These are phyloP conservation scores for Sander vitreus DNA, from an alignment of 2,113 vertebrate species.

Conservation along the genomic window DNA sequence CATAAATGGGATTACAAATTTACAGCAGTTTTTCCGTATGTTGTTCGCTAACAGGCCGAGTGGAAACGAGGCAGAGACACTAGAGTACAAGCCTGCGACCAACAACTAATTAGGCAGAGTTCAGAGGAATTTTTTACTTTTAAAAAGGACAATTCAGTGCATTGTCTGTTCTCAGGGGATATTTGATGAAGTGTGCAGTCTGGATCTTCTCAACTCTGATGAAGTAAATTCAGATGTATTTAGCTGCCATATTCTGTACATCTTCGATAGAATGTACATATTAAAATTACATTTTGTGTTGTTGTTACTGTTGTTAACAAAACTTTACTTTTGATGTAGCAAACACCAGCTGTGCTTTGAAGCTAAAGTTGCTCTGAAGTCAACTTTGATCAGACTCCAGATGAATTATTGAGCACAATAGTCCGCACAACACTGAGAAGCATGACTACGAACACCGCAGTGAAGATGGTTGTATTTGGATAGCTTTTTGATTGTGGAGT, in stretches of 20 bases:
- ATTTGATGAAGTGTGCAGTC: background rate
- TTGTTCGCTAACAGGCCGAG: slow-evolving; percentile 52
- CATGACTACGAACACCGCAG: slow-evolving; percentile 17
- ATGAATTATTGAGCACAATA: slow-evolving; percentile 68
- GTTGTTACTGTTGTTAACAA: slow-evolving; percentile 6
- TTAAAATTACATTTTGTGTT: slow-evolving; percentile 7
- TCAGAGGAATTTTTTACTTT: slow-evolving; percentile 18
- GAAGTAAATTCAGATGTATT: background rate
- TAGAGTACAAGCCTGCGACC: background rate
- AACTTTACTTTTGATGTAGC: background rate
- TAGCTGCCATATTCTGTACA: background rate
- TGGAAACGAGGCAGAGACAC: slow-evolving; percentile 30
- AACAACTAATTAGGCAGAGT: slow-evolving; percentile 20
- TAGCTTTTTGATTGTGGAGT: background rate
- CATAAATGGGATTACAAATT: slow-evolving; percentile 72
- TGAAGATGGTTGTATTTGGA: slow-evolving; percentile 21
- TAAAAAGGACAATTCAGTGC: slow-evolving; percentile 9
- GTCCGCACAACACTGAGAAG: slow-evolving; percentile 34
- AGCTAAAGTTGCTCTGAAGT: slow-evolving; percentile 57
- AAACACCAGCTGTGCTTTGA: slow-evolving; percentile 18
- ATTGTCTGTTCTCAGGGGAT: background rate
- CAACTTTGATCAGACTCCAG: slow-evolving; percentile 64
- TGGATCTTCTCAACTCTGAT: background rate
- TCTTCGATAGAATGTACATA: background rate
- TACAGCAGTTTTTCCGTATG: slow-evolving; percentile 45